Base-by-base conservation (phyloP, 2,113 vertebrate species). In the Indri indri region DNA sequence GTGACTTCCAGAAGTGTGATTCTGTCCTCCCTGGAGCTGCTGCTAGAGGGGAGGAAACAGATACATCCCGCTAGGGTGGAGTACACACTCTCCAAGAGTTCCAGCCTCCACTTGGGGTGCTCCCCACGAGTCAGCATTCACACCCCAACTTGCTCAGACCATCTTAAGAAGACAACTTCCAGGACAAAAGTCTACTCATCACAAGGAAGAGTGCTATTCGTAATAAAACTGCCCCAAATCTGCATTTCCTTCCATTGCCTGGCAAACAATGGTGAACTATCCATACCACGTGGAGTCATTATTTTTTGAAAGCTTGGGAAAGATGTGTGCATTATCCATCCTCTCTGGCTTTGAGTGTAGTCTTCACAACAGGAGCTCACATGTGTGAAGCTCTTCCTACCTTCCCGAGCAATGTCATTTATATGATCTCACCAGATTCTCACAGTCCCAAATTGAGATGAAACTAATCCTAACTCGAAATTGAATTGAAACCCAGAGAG, bases 41-140 rank as follows among this genome's bases (percentile, higher is more conserved):
- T 52, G 61, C 9, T 37, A 32, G 2, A 16, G 86, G 34, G 14
- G 16, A 40, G 40, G 50, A 85, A 59, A 57, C 59, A 68, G 71
- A 42, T 0, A 5, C 30, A 25, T 0, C 12, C 8, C 18, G 16
- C 8, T 23, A 12, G 47, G 45, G 1, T 52, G 22, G 13, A 25
- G 42, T 6, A 5, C 73, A 32, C 0, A n/a, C 14, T 47, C 27
- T 47, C 52, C 66, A 40, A 92, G 54, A 18, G 22, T 54, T n/a
- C 57, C 12, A 65, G 1, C 34, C 6, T 37, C n/a, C 50, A 37
- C 8, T 8, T 17, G 22, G 57, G 42, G 34, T 16, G 12, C 30
- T 57, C 17, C n/a, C 13, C 32, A 16, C 37, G 23, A 61, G 81
- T 45, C 25, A 14, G 37, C 23, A 54, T 20, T n/a, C 50, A 52